These are phyloP conservation scores for Octomys mimax DNA, from an alignment of 2,797 vertebrate genomes.

Conservation along the genomic window DNA sequence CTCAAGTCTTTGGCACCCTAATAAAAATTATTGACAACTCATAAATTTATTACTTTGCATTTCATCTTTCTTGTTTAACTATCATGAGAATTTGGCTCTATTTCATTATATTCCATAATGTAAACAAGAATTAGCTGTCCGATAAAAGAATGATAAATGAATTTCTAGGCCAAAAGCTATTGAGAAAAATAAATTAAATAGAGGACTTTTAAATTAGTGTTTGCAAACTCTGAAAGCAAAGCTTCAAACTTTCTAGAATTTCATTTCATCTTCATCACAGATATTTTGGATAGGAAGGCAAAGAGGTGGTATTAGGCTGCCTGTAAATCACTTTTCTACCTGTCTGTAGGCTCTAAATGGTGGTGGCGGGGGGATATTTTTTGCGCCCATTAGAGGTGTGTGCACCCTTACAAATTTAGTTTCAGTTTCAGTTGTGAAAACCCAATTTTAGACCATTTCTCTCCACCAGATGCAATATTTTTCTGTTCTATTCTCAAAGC, in stretches of 20 bases:
- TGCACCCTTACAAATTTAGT: neutral
- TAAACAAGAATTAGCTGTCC: slow-evolving; percentile 41
- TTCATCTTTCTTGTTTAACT: slow-evolving; percentile 1
- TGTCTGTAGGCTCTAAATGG: neutral
- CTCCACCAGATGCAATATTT: neutral
- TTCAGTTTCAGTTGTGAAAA: neutral
- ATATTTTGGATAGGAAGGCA: neutral
- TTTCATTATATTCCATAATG: neutral
- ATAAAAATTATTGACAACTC: neutral
- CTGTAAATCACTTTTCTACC: neutral
- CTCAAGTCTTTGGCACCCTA: slow-evolving; percentile 7
- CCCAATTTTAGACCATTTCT: neutral
- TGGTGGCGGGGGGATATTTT: neutral
- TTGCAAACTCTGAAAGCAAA: slow-evolving; percentile 27
- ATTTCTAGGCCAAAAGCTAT: neutral
- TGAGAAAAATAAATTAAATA: slow-evolving; percentile 54
- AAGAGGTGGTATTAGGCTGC: neutral
- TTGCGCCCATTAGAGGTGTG: neutral
- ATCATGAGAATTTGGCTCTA: neutral
- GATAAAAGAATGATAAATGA: slow-evolving; percentile 21
- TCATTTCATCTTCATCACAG: neutral
- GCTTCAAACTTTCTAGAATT: neutral
- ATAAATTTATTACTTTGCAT: neutral
- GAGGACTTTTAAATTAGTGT: neutral
- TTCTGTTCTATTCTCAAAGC: slow-evolving; percentile 35